Evolutionary conservation across 2,888 invertebrate genomes (phyloP).

Genomic region (Hyposoter dolosus): DNA sequence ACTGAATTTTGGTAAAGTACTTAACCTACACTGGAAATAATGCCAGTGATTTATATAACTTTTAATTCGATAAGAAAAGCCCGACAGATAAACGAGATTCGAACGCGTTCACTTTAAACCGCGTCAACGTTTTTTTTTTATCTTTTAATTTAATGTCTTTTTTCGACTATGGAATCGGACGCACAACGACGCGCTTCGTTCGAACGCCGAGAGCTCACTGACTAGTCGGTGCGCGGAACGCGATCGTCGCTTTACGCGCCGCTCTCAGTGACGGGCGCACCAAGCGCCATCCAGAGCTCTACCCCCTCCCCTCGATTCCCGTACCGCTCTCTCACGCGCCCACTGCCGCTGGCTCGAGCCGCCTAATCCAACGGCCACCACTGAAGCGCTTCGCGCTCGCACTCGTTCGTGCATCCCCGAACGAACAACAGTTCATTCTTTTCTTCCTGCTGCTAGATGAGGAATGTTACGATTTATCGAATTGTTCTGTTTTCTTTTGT

Average conservation of each 20-base stretch:
- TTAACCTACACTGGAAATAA: constrained; percentile 2
- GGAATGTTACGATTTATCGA: background rate
- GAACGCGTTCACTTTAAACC: background rate
- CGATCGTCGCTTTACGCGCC: constrained; percentile 54
- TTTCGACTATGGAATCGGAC: background rate
- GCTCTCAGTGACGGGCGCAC: constrained; percentile 16
- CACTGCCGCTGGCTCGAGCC: background rate
- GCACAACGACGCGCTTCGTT: constrained; percentile 38
- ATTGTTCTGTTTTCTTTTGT: background rate
- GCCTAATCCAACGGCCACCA: background rate
- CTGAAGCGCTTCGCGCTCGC: constrained; percentile 17
- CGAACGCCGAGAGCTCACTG: constrained; percentile 65
- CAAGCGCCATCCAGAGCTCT: constrained; percentile 39
- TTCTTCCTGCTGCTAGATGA: background rate
- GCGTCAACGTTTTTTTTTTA: background rate
- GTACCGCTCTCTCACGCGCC: background rate
- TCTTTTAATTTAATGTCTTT: constrained; percentile 19
- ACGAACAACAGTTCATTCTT: background rate
- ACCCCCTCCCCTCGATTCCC: background rate
- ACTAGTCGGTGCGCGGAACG: constrained; percentile 51
- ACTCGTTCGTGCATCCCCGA: constrained; percentile 46
- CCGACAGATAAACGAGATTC: constrained; percentile 20
- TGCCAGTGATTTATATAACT: background rate
- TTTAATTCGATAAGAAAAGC: constrained; percentile 22
- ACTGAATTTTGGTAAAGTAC: constrained; percentile 1